Evolutionary conservation across 2,113 vertebrate genomes (phyloP).

Genomic region (Hippocampus mohnikei): DNA sequence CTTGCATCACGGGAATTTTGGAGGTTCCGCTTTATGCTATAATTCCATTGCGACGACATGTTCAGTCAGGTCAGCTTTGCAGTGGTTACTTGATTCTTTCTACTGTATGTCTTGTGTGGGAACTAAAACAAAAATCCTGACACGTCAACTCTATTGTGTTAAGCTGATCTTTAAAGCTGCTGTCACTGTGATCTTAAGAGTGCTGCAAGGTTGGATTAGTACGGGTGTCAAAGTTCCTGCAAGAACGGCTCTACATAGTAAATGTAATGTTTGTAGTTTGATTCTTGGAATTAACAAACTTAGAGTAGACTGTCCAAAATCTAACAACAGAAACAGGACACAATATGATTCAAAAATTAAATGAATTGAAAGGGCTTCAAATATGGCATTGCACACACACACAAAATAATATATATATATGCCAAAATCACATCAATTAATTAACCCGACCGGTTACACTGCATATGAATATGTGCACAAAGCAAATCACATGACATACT

Average conservation of each 20-base stretch:
- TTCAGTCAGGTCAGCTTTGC: slow-evolving; percentile 1
- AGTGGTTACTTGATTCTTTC: slow-evolving; percentile 1
- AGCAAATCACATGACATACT: no score
- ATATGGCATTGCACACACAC: no score
- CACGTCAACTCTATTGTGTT: slow-evolving; percentile 38
- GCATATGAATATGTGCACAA: no score
- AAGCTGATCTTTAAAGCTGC: slow-evolving; percentile 43
- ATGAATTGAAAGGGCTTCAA: no score
- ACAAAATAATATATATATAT: no score
- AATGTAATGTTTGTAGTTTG: background rate
- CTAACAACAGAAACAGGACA: background rate
- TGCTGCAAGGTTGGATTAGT: slow-evolving; percentile 30
- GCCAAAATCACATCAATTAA: no score
- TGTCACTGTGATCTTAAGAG: slow-evolving; percentile 34
- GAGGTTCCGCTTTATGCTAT: background rate
- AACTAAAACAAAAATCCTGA: slow-evolving; percentile 14
- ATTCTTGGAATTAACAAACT: background rate
- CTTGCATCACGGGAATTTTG: background rate
- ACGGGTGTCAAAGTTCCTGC: slow-evolving; percentile 13
- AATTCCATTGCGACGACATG: background rate
- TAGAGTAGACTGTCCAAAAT: background rate
- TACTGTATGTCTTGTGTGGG: slow-evolving; percentile 25
- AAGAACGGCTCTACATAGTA: background rate
- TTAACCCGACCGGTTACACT: no score
- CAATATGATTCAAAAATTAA: no score